phyloP scores from a whole-genome alignment of 2,797 vertebrate genomes.

The Erethizon dorsatum region DNA sequence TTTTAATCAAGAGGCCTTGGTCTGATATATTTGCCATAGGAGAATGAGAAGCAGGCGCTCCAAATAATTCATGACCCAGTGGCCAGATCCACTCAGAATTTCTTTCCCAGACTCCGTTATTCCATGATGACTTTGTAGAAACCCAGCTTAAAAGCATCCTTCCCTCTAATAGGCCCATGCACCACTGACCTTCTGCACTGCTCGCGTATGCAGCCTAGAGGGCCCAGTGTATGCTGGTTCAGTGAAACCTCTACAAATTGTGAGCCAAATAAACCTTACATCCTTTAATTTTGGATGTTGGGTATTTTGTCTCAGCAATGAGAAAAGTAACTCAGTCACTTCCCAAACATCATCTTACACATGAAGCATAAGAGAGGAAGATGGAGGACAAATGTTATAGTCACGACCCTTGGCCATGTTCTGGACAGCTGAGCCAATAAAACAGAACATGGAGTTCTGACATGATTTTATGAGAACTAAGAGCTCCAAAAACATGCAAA shows the following conservation, averaged over 20 bases:
- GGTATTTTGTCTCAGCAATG: background rate
- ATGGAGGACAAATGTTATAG: background rate
- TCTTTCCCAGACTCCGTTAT: background rate
- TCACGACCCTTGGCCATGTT: background rate
- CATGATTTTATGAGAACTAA: background rate
- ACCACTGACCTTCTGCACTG: background rate
- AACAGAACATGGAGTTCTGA: background rate
- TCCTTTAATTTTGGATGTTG: background rate
- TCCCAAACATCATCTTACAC: background rate
- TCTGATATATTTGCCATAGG: background rate
- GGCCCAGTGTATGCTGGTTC: no score
- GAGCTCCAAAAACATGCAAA: background rate
- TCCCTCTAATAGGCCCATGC: background rate
- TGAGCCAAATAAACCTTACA: background rate
- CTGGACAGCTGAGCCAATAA: background rate
- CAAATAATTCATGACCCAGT: background rate
- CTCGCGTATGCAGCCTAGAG: rapidly evolving
- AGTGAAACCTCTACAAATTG: background rate
- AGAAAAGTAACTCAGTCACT: background rate
- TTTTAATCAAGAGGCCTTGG: background rate
- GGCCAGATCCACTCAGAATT: background rate
- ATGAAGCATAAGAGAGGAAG: background rate
- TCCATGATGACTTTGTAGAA: background rate
- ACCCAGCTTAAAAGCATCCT: background rate
- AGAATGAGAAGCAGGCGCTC: background rate